Conservation (phyloP, 64 coral and sea anemone species). For the Cladopsammia gracilis region DNA sequence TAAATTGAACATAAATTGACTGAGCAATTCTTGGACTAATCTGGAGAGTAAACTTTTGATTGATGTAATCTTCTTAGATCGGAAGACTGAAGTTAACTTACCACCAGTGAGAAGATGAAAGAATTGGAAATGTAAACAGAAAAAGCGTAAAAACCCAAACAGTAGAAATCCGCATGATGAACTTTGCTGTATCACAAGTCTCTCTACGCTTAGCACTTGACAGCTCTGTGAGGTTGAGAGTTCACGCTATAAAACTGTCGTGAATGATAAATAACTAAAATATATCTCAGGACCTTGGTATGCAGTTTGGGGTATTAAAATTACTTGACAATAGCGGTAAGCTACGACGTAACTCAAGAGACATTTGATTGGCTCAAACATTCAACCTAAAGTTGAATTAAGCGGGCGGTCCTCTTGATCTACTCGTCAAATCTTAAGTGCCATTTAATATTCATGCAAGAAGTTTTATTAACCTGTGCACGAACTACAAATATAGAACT, state of each 20-base stretch:
- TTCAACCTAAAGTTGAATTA: conserved; percentile 8
- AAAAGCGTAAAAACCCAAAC: neutral
- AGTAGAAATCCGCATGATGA: neutral
- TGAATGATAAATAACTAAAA: neutral
- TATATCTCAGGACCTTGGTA: neutral
- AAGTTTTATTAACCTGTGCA: neutral
- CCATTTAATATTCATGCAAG: conserved; percentile 8
- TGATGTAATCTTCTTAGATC: conserved; percentile 22
- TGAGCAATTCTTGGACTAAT: neutral
- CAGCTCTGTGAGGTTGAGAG: neutral
- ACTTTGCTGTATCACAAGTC: neutral
- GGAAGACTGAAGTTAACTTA: conserved; percentile 1
- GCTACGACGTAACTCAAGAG: neutral
- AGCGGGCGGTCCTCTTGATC: conserved; percentile 26
- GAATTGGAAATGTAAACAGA: conserved; percentile 30
- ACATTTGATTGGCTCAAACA: conserved; percentile 5
- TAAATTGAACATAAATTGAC: neutral
- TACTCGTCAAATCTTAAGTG: conserved; percentile 5
- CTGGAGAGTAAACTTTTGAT: neutral
- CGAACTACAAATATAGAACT: neutral
- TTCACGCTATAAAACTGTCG: conserved; percentile 30
- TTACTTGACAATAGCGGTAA: conserved; percentile 23
- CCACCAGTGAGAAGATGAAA: conserved; percentile 49
- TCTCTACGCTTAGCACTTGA: neutral
- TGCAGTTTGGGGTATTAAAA: conserved; percentile 30